phyloP scores from a whole-genome alignment of 1,140 invertebrate species.

The Drosophila bocki region DNA sequence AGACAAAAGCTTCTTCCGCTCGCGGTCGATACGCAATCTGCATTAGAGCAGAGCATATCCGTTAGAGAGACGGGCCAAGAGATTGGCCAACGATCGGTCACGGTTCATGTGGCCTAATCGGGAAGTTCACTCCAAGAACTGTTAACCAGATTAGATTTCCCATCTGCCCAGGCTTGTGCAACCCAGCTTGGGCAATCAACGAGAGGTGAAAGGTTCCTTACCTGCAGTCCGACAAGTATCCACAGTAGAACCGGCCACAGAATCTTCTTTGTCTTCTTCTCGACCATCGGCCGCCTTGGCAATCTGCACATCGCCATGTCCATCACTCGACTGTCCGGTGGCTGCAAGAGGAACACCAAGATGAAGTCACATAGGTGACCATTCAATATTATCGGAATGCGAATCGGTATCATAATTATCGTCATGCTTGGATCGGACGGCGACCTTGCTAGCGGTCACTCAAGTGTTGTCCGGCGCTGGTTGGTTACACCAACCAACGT shows the following conservation, averaged over 20 bases:
- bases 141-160: constrained; percentile 81
- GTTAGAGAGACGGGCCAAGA: constrained; percentile 54
- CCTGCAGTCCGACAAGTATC: constrained; percentile 33
- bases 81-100: constrained; percentile 83
- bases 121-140: constrained; percentile 79
- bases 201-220: constrained; percentile 65
- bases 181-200: constrained; percentile 43
- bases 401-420: constrained; percentile 56
- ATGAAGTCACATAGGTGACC: constrained; percentile 37
- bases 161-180: constrained; percentile 58
- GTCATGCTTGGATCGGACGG: constrained; percentile 32
- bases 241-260: constrained; percentile 40
- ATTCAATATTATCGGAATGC: constrained; percentile 49
- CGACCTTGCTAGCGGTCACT: constrained; percentile 75
- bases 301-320: constrained; percentile 56
- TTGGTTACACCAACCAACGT: constrained; percentile 55
- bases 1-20: constrained; percentile 54
- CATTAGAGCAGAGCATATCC: constrained; percentile 74
- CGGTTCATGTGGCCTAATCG: constrained; percentile 79
- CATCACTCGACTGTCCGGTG: constrained; percentile 53
- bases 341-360: constrained; percentile 46
- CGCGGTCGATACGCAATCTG: constrained; percentile 77
- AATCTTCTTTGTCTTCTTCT: constrained; percentile 20
- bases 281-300: constrained; percentile 1
- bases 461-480: constrained; percentile 53